phyloP scores from a whole-genome alignment of 2,888 invertebrate genomes.

The Rhimphoctona megacephalus region DNA sequence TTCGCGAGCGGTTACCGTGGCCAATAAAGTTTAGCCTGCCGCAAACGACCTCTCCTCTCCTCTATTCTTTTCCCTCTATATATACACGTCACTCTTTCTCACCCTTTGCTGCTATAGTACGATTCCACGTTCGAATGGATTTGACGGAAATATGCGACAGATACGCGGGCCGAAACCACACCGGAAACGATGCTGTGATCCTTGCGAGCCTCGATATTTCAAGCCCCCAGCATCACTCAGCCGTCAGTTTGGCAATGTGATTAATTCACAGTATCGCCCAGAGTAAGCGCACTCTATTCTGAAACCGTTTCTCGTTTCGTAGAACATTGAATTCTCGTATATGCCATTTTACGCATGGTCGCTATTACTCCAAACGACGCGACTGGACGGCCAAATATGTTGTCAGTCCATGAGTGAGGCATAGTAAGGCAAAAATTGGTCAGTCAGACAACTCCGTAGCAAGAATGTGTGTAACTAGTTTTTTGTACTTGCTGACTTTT shows the following conservation, averaged over 20 bases:
- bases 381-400: constrained; percentile 10
- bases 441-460: constrained; percentile 1
- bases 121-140: constrained; percentile 49
- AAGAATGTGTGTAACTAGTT: background rate
- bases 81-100: constrained; percentile 39
- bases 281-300: background rate
- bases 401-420: background rate
- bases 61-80: constrained; percentile 4
- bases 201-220: constrained; percentile 59
- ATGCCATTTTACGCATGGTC: constrained; percentile 10
- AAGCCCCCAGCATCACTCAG: constrained; percentile 28
- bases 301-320: constrained; percentile 36
- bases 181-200: constrained; percentile 62
- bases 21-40: constrained; percentile 68
- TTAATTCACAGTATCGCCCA: constrained; percentile 27
- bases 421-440: constrained; percentile 4
- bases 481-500: constrained; percentile 9
- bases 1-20: constrained; percentile 68
- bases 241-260: constrained; percentile 54
- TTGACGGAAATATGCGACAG: constrained; percentile 67
- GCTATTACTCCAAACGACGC: constrained; percentile 3
- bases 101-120: constrained; percentile 18
- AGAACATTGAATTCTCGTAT: constrained; percentile 37
- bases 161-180: constrained; percentile 61
- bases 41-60: constrained; percentile 55